phyloP scores from a whole-genome alignment of 2,113 vertebrate genomes.

The Malurus cyaneus region DNA sequence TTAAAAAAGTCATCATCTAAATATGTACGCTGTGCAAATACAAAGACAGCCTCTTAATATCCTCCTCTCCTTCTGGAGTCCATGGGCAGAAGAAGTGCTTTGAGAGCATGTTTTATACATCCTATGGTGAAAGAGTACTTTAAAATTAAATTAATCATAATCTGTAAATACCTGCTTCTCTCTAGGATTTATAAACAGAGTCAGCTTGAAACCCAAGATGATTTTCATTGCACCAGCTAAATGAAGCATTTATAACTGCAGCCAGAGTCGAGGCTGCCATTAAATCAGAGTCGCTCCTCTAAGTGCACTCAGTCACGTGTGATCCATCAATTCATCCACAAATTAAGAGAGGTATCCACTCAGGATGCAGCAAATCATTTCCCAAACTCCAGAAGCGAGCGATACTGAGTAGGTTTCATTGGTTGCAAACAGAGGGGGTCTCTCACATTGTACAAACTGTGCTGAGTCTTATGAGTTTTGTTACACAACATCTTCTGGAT shows the following conservation, averaged over 20 bases:
- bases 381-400: background rate
- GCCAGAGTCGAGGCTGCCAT: background rate
- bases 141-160: background rate
- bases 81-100: background rate
- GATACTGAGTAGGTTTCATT: background rate
- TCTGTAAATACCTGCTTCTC: background rate
- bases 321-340: background rate
- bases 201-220: background rate
- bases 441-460: background rate
- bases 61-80: background rate
- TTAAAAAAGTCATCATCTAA: background rate
- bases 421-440: background rate
- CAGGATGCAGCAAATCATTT: background rate
- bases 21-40: background rate
- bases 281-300: background rate
- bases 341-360: background rate
- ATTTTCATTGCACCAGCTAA: background rate
- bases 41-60: background rate
- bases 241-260: background rate
- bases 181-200: background rate
- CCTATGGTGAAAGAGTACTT: background rate
- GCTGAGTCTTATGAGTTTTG: background rate
- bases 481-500: background rate
- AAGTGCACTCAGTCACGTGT: background rate
- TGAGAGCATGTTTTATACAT: background rate